Base-by-base conservation (phyloP, 92 coral and sea anemone genomes). In the Metridium senile region DNA sequence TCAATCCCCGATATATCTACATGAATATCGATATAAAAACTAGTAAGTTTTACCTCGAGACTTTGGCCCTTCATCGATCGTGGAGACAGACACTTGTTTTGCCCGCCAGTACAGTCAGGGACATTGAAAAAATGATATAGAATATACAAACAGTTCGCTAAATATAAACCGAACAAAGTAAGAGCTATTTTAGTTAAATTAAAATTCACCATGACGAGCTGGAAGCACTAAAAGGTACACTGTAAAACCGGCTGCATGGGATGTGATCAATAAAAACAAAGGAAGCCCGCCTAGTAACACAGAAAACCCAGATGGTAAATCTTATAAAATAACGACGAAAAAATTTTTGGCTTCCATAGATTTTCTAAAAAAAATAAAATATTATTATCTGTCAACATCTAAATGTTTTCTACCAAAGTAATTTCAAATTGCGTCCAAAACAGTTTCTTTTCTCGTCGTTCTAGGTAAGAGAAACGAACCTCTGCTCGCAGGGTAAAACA, bases 71-170 rank as follows among this genome's bases (percentile, higher is more conserved):
- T 79, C 16, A 87, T 67, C 43, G 74, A 71, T 81, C 89, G 90
- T 1, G 99, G 96, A 18, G 35, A 53, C 43, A 95, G 88, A 77
- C 99, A 95, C 28, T 84, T 34, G 9, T 56, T 39, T 22, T 74
- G n/a, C 10, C 78, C 81, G 46, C 99, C 99, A 31, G 88, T 58
- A 76, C 99, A 95, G 30, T 33, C 80, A 47, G 99, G 99, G 4
- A 91, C 73, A 71, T 84, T 69, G 74, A 95, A 95, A 61, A 95
- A 89, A 53, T 84, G 72, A 82, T 90, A 95, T 45, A 95, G 86
- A 1, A 92, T 89, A 66, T 84, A 95, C 45, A 95, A 46, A 31
- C 91, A 84, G 64, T 95, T 90, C 34, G 86, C 68, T n/a, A 95
- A 81, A 66, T 95, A 95, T 33, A 84, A 71, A 20, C 81, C 90